Base-by-base conservation (phyloP, 2,113 vertebrate species). In the Xiphophorus couchianus region DNA sequence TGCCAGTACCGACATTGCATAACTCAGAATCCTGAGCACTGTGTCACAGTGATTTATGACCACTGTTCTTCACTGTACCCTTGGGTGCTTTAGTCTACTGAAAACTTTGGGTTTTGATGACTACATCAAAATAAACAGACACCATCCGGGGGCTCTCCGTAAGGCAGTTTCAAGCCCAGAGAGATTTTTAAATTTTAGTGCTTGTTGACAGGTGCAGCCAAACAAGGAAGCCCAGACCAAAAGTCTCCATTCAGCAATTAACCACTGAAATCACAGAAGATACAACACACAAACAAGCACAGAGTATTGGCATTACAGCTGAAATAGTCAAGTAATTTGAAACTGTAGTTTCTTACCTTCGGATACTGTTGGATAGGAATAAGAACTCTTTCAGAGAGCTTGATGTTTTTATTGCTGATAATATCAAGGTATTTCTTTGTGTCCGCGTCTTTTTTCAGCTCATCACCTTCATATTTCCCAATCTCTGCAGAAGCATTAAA, bases 371-470 rank as follows among this genome's bases (percentile, higher is more conserved):
- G 97, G 75, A 98, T 94, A 63, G 98, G 98, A 82, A 99, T 99
- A 89, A 99, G 93, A 78, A 99, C 97, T 90, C 97, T 95, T 91
- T 99, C 98, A 3, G 96, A 97, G 48, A 99, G 95, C 93, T 99
- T 99, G 94, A 98, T 98, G 86, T 99, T 99, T 96, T 99, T 99
- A 96, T 99, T 99, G 94, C 98, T 98, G 95, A 99, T 99, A 87
- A 99, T 95, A 91, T 99, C 98, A 78, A 99, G 95, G 54, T 99
- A 99, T 80, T 99, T 98, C 92, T 98, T 98, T 86, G 96, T 95
- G 87, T 97, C 96, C 25, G 96, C 96, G 87, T 98, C 97, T 77
- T 97, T 98, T 92, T 96, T 97, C 82, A 93, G 89, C 88, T 97
- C 97, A 12, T 96, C 95, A 15, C 94, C 94, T 78, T 98, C 97